A percentile compares a stretch with the other conserved stretches of the same genome.
Evolutionary conservation across 2,888 invertebrate genomes (phyloP).

Genomic region (Crossocerus cetratus): DNA sequence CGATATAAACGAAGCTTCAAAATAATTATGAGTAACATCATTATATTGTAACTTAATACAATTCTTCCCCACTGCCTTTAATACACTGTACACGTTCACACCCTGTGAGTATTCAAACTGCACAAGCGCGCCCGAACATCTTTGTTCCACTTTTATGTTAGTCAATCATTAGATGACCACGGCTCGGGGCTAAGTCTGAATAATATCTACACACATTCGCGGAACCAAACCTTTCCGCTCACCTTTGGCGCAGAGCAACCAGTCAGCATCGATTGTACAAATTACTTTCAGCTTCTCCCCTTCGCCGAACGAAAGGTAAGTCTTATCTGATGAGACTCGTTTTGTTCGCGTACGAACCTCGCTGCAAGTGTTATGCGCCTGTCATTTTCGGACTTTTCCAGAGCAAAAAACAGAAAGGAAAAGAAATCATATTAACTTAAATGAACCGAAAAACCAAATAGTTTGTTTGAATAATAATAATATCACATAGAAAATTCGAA

Average conservation of each 20-base stretch:
- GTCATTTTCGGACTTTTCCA: slow-evolving; percentile 56
- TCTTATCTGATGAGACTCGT: slow-evolving; percentile 86
- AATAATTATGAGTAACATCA: slow-evolving; percentile 45
- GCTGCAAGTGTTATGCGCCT: slow-evolving; percentile 75
- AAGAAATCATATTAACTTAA: slow-evolving; percentile 43
- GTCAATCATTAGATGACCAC: slow-evolving; percentile 6
- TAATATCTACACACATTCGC: slow-evolving; percentile 80
- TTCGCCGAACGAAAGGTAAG: slow-evolving; percentile 87
- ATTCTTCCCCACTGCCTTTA: slow-evolving; percentile 54
- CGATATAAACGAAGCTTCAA: slow-evolving; percentile 54
- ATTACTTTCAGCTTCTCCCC: slow-evolving; percentile 86
- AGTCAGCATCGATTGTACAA: slow-evolving; percentile 86
- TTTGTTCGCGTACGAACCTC: slow-evolving; percentile 87
- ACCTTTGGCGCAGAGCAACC: slow-evolving; percentile 86
- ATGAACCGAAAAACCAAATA: slow-evolving; percentile 26
- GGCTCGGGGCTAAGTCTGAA: slow-evolving; percentile 70
- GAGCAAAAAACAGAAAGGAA: slow-evolving; percentile 38
- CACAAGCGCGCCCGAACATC: slow-evolving; percentile 34
- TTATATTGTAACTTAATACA: slow-evolving; percentile 48
- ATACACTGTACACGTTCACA: slow-evolving; percentile 72
- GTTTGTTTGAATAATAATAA: neutral
- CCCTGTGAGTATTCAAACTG: slow-evolving; percentile 30
- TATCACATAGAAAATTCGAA: neutral
- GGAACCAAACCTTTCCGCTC: slow-evolving; percentile 88
- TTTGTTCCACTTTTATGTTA: slow-evolving; percentile 31